phyloP scores from a whole-genome alignment of 2,797 vertebrate species.

The Salarias fasciatus region DNA sequence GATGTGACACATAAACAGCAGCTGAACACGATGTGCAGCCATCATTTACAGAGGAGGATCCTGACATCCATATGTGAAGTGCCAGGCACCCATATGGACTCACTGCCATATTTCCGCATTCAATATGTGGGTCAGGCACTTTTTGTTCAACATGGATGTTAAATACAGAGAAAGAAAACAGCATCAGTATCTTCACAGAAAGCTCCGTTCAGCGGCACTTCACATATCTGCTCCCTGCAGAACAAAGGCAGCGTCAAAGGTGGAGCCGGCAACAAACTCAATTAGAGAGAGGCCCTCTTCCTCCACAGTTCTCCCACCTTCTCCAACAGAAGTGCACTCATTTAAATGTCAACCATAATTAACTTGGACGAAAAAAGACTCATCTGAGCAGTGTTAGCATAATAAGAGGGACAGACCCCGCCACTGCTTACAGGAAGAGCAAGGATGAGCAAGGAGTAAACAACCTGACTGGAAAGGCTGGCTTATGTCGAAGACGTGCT shows the following conservation, averaged over 20 bases:
- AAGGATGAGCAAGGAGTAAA: conserved; percentile 13
- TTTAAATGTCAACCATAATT: conserved; percentile 86
- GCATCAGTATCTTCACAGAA: conserved; percentile 44
- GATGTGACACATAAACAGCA: background rate
- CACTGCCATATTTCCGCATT: conserved; percentile 34
- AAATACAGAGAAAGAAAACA: conserved; percentile 19
- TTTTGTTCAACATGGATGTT: conserved; percentile 15
- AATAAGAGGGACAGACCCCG: conserved; percentile 55
- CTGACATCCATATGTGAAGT: conserved; percentile 9
- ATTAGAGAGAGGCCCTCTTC: conserved; percentile 78
- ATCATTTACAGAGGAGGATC: conserved; percentile 19
- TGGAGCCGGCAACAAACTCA: conserved; percentile 78
- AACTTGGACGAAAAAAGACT: conserved; percentile 75
- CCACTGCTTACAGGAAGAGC: conserved; percentile 32
- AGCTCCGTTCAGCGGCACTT: conserved; percentile 58
- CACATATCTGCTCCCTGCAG: conserved; percentile 59
- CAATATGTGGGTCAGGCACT: conserved; percentile 18
- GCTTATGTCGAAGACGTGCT: conserved; percentile 12
- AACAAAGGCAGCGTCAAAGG: conserved; percentile 69
- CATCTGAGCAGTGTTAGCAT: conserved; percentile 38
- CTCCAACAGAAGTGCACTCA: conserved; percentile 75
- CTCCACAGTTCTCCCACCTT: conserved; percentile 65
- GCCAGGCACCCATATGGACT: conserved; percentile 10
- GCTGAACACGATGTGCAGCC: background rate
- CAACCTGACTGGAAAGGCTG: conserved; percentile 8